phyloP scores from a whole-genome alignment of 2,888 invertebrate species.

The Drosophila vallismaia region DNA sequence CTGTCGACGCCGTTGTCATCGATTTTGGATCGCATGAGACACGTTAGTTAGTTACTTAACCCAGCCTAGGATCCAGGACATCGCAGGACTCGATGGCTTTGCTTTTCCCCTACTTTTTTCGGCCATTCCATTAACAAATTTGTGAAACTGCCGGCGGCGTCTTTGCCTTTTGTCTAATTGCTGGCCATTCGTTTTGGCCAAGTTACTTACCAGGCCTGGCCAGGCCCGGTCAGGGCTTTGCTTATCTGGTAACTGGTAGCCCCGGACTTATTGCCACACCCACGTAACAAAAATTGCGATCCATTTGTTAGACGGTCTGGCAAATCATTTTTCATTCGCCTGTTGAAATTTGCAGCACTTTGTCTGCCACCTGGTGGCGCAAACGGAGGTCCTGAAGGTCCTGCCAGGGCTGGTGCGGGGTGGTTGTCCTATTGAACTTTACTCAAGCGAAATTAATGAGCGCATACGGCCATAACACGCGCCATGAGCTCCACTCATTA shows the following conservation, averaged over 20 bases:
- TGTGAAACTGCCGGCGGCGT: slow-evolving; percentile 2
- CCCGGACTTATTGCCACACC: slow-evolving; percentile 22
- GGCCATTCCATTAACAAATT: slow-evolving; percentile 22
- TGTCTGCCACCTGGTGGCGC: slow-evolving; percentile 42
- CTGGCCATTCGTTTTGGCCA: slow-evolving; percentile 64
- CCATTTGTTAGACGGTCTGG: slow-evolving; percentile 52
- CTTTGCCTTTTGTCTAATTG: slow-evolving; percentile 61
- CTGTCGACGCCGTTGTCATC: slow-evolving; percentile 33
- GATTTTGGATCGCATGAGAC: slow-evolving; percentile 41
- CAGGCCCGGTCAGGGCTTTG: slow-evolving; percentile 22
- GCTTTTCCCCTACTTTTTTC: background rate
- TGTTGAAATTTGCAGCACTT: slow-evolving; percentile 65
- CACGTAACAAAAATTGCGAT: slow-evolving; percentile 41
- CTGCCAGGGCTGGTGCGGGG: background rate
- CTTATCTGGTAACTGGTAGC: slow-evolving; percentile 17
- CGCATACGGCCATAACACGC: slow-evolving; percentile 69
- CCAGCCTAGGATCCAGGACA: slow-evolving; percentile 19
- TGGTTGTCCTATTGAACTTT: slow-evolving; percentile 67
- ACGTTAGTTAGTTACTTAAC: slow-evolving; percentile 39
- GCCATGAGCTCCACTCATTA: slow-evolving; percentile 50
- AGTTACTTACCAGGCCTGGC: slow-evolving; percentile 21
- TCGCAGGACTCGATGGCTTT: slow-evolving; percentile 1
- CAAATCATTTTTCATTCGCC: slow-evolving; percentile 75
- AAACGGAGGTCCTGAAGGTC: background rate
- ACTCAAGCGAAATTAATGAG: slow-evolving; percentile 76